Conservation (phyloP, 1,140 invertebrate species). For the Drosophila littoralis region DNA sequence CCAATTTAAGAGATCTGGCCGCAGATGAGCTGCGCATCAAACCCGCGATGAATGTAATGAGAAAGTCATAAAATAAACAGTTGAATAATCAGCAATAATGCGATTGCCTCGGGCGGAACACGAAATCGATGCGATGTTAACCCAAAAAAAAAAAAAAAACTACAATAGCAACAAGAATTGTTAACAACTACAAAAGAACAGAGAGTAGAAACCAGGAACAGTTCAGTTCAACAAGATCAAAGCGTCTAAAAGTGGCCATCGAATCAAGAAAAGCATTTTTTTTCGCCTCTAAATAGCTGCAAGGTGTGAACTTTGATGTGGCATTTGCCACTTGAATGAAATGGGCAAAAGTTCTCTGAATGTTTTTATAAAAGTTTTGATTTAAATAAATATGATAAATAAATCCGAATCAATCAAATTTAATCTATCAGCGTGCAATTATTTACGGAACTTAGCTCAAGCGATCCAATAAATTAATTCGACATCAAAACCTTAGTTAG, state of each 20-base stretch:
- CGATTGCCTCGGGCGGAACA: conserved; percentile 63
- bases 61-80: conserved; percentile 82
- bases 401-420: neutral
- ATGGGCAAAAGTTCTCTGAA: neutral
- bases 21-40: conserved; percentile 38
- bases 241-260: conserved; percentile 50
- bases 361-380: neutral
- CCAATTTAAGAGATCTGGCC: conserved; percentile 54
- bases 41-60: conserved; percentile 55
- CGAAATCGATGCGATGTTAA: conserved; percentile 72
- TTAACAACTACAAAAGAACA: conserved; percentile 24
- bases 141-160: conserved; percentile 1
- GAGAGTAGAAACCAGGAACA: conserved; percentile 20
- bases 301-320: conserved; percentile 71
- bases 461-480: conserved; percentile 21
- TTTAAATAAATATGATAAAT: neutral
- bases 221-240: conserved; percentile 59
- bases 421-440: neutral
- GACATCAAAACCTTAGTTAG: neutral
- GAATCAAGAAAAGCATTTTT: conserved; percentile 16
- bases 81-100: conserved; percentile 79
- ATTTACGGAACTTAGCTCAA: conserved; percentile 6
- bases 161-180: conserved; percentile 34
- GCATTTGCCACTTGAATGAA: conserved; percentile 49
- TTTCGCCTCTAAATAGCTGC: conserved; percentile 21